Evolutionary conservation across 2,888 invertebrate species (phyloP), one percentile per base, ranked within the genome.

Genomic region (Hydrotaea cyrtoneurina): DNA sequence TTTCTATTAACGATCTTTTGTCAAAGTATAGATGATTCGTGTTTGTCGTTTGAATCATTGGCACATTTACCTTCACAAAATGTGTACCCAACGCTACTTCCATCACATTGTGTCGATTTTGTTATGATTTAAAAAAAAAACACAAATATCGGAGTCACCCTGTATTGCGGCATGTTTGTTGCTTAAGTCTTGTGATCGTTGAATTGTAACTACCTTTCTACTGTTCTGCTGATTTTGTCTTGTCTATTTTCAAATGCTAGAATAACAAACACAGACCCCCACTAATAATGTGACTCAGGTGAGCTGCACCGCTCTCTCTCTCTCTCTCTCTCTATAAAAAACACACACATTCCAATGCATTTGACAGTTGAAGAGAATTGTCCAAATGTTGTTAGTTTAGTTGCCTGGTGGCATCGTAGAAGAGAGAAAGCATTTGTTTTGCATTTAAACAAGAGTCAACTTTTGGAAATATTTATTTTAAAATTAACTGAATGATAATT

Each of bases 121-220:
- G n/a, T n/a, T n/a, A n/a, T n/a, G n/a, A n/a, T n/a, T n/a, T n/a
- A n/a, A n/a, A n/a, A n/a, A n/a, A n/a, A n/a, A n/a, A n/a, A 39
- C 39, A 39, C 8, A 39, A 11, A 10, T 59, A 13, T 62, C 57
- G 23, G 76, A 17, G 36, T n/a, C 74, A 62, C 78, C 78, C 82
- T 82, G 82, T 75, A 5, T 36, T 36, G 4, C 13, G 21, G 46
- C 21, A 26, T 21, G 82, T 78, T 74, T 75, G 74, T 64, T 59
- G 50, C 78, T 71, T 78, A 71, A 78, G 69, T 82, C 82, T 82
- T 82, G 74, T 31, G 78, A 74, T 76, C 43, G n/a, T 57, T 36
- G 13, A 11, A 4, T 19, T 2, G 15, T 31, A 62, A 62, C 31
- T 10, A 39, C 39, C 39, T 11, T 39, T 3, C 39, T 13, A 11